phyloP scores from a whole-genome alignment of 2,888 invertebrate genomes.

The Andrena chrysosceles region DNA sequence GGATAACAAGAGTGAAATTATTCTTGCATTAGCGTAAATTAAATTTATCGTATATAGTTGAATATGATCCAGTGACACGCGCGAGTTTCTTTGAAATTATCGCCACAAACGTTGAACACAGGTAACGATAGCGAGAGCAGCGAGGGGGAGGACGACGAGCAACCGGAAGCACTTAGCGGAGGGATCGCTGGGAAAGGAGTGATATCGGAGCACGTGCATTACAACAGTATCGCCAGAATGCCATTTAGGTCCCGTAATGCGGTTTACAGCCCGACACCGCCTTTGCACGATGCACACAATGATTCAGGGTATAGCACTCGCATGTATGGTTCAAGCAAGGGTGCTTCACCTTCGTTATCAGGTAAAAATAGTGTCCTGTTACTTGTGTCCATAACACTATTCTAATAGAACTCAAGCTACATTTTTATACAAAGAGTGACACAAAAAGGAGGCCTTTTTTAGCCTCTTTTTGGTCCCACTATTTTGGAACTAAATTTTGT shows the following conservation, averaged over 20 bases:
- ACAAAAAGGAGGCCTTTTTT: no score
- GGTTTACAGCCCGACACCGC: constrained; percentile 86
- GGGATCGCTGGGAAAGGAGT: constrained; percentile 70
- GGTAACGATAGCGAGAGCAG: constrained; percentile 81
- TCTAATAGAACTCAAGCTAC: neutral
- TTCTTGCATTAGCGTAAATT: neutral
- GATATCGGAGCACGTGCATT: constrained; percentile 73
- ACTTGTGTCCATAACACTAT: neutral
- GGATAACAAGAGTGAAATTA: no score
- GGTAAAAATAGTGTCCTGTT: constrained; percentile 63
- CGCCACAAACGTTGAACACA: constrained; percentile 34
- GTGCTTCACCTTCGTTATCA: constrained; percentile 91
- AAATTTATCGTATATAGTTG: neutral
- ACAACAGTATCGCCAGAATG: constrained; percentile 80
- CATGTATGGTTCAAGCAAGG: constrained; percentile 92
- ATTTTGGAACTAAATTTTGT: no score
- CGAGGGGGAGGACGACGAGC: constrained; percentile 79
- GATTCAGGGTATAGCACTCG: constrained; percentile 95
- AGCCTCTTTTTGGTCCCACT: no score
- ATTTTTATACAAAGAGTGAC: neutral
- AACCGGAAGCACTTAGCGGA: constrained; percentile 73
- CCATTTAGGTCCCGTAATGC: constrained; percentile 85
- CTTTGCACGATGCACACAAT: constrained; percentile 89
- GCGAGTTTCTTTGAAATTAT: constrained; percentile 11
- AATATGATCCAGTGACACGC: neutral